Evolutionary conservation across 2,113 vertebrate species (phyloP), one percentile per base, ranked within the genome.

Genomic region (Formicarius rufipectus): DNA sequence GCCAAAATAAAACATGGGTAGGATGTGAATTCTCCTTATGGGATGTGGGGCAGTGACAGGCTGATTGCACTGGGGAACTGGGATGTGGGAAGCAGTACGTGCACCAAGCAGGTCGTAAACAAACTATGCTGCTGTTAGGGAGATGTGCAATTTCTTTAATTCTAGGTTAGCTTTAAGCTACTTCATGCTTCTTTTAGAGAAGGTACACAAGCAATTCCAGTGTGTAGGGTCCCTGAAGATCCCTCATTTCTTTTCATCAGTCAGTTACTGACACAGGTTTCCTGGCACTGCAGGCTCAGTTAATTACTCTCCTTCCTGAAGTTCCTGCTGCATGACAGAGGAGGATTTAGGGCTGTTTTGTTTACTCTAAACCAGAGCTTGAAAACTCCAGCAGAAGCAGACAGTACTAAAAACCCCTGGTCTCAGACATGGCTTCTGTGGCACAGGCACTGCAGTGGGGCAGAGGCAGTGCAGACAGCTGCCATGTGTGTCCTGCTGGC

Each of bases 331-430:
- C 55, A 67, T 23, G 68, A 19, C 44, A 37, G 68, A 60, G 75
- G 5, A 42, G 42, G 37, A n/a, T 74, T 87, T 76, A 31, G 39
- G 63, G 60, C 62, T 78, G 64, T 44, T 80, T 14, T 47, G 35
- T 69, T 71, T 63, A 6, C 44, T 81, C 66, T 82, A 45, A 75
- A 68, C 7, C 69, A 82, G 33, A 35, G 30, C 33, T 79, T 33
- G 63, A 39, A 6, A 66, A 77, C 50, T 31, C 2, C 58, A 69
- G 55, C 37, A 63, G 84, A 62, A 79, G 7, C 2, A 21, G 56
- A 14, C 1, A 0, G 35, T 3, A 6, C 31, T 37, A 6, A 73
- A 42, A 66, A 23, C 5, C 0, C 0, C 2, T 15, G 31, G 8
- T 12, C 2, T 56, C 25, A 59, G 35, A 5, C 10, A 1, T 2